These are phyloP conservation scores for Phaenicophaeus curvirostris DNA, from an alignment of 2,797 vertebrate species.

Conservation along the genomic window DNA sequence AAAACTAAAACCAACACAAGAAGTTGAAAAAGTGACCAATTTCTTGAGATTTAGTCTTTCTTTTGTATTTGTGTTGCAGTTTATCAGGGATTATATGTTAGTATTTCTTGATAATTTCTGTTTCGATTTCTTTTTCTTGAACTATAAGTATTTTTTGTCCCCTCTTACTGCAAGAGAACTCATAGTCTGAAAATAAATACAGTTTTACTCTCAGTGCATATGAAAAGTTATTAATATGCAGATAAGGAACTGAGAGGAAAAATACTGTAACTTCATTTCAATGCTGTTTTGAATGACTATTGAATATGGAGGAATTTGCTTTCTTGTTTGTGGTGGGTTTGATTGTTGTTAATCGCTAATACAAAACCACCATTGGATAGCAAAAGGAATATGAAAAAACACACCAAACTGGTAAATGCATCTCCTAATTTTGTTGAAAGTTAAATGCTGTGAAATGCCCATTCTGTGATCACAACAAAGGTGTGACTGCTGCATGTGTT, in stretches of 20 bases:
- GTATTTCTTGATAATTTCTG: neutral
- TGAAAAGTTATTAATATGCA: neutral
- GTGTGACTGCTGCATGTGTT: neutral
- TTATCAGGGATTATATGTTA: neutral
- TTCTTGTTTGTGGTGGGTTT: neutral
- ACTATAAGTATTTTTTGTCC: neutral
- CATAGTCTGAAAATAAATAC: neutral
- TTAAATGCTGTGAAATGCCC: neutral
- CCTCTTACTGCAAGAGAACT: neutral
- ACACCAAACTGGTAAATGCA: neutral
- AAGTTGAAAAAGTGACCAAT: neutral
- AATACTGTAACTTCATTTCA: neutral
- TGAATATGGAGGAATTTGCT: neutral
- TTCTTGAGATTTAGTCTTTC: neutral
- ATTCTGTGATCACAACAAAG: fast-evolving
- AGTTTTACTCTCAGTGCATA: neutral
- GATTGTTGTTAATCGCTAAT: neutral
- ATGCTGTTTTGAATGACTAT: neutral
- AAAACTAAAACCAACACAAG: neutral
- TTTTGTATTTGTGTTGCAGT: neutral
- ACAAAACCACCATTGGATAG: neutral
- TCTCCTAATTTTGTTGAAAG: neutral
- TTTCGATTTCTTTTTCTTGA: neutral
- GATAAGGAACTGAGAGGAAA: neutral
- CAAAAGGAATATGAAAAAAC: neutral